These are phyloP conservation scores for Alligator sinensis DNA, from an alignment of 2,113 vertebrate species.

Conservation along the genomic window DNA sequence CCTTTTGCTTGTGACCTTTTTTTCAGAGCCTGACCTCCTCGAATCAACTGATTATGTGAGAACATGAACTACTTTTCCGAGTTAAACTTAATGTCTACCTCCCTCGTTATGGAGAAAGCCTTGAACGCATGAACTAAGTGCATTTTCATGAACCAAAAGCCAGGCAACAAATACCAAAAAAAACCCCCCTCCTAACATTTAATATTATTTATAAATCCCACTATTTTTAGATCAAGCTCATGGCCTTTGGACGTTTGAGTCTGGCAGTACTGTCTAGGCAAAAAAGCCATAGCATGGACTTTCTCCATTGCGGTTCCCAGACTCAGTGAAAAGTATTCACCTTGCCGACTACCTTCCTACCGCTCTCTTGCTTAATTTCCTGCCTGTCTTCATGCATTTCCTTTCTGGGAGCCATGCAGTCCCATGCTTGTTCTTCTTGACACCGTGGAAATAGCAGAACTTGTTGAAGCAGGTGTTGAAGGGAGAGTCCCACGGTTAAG, in stretches of 20 bases:
- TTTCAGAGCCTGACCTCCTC: conserved; percentile 54
- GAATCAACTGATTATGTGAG: conserved; percentile 63
- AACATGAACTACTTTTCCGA: conserved; percentile 61
- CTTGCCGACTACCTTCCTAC: conserved; percentile 35
- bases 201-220: not conserved
- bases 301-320: conserved; percentile 29
- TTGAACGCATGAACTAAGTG: not conserved
- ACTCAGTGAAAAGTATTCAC: conserved; percentile 47
- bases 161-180: conserved; percentile 7
- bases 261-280: not conserved
- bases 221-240: not conserved
- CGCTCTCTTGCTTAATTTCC: conserved; percentile 24
- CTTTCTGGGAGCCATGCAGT: not conserved
- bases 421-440: not conserved
- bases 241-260: conserved; percentile 24
- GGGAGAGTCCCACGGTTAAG: conserved; percentile 17
- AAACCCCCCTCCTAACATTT: not conserved
- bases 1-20: not conserved
- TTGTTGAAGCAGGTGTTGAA: not conserved
- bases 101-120: not conserved
- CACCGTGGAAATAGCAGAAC: not conserved
- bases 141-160: conserved; percentile 34
- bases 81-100: conserved; percentile 18
- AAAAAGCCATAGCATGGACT: not conserved
- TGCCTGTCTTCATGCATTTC: conserved; percentile 1